Evolutionary conservation across 2,888 invertebrate species (phyloP).

Genomic region (Phyllotreta cruciferae): DNA sequence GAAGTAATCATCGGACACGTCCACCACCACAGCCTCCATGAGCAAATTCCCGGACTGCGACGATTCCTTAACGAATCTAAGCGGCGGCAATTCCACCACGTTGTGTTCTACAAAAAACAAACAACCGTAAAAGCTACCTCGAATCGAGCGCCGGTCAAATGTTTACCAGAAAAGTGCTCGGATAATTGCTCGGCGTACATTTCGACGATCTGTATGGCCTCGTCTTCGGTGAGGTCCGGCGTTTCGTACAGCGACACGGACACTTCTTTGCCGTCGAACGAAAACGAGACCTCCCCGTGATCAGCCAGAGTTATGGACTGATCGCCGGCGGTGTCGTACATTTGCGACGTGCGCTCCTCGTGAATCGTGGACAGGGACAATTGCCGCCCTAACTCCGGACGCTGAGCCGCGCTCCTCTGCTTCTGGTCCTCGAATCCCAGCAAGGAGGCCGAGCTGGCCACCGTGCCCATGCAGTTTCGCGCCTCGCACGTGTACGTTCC

Average conservation of each 20-base stretch:
- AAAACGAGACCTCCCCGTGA: slow-evolving; percentile 86
- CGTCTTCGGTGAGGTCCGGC: slow-evolving; percentile 90
- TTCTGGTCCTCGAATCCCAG: slow-evolving; percentile 84
- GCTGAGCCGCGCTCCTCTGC: slow-evolving; percentile 64
- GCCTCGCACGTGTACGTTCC: slow-evolving; percentile 93
- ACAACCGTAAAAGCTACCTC: slow-evolving; percentile 16
- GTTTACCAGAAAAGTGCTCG: slow-evolving; percentile 76
- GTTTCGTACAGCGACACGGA: slow-evolving; percentile 91
- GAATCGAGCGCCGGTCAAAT: background rate
- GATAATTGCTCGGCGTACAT: slow-evolving; percentile 94
- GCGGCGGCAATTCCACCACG: slow-evolving; percentile 84
- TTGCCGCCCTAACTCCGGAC: slow-evolving; percentile 70
- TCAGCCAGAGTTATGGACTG: slow-evolving; percentile 77
- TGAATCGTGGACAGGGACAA: slow-evolving; percentile 90
- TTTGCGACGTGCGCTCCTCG: slow-evolving; percentile 87
- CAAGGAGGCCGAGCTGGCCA: slow-evolving; percentile 86
- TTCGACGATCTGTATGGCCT: slow-evolving; percentile 89
- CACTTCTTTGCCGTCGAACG: slow-evolving; percentile 90
- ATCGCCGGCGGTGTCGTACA: slow-evolving; percentile 80
- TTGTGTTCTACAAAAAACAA: slow-evolving; percentile 70
- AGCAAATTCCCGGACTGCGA: slow-evolving; percentile 85
- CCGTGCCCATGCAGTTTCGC: slow-evolving; percentile 88
- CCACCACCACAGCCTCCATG: slow-evolving; percentile 92
- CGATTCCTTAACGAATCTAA: slow-evolving; percentile 88
- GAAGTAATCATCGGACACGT: slow-evolving; percentile 86